Percentiles rank a stretch among this genome's conserved stretches.
Evolutionary conservation across 2,113 vertebrate species (phyloP).

Genomic region (Cyanoliseus patagonus): DNA sequence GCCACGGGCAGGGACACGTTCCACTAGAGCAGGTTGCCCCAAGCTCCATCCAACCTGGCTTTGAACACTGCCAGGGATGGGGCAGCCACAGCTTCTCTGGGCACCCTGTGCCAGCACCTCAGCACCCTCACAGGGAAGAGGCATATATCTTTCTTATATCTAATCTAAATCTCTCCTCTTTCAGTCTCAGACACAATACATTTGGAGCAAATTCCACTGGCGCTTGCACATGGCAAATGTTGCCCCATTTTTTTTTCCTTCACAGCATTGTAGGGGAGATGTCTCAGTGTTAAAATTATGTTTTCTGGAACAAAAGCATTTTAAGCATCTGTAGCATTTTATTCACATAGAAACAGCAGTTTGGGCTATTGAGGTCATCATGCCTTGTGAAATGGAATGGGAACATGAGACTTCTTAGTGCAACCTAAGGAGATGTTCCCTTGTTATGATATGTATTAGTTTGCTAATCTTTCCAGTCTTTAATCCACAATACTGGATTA

Average conservation of each 20-base stretch:
- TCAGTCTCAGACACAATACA: neutral
- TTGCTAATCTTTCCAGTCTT: conserved; percentile 32
- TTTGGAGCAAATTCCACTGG: neutral
- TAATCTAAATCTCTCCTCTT: neutral
- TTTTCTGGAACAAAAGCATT: neutral
- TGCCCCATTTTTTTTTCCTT: neutral
- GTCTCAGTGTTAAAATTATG: neutral
- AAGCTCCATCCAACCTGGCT: neutral
- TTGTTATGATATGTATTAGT: neutral
- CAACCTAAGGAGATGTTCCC: neutral
- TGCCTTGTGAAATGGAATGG: neutral
- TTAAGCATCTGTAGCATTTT: neutral
- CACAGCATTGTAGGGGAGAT: neutral
- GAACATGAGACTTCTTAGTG: neutral
- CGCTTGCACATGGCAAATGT: neutral
- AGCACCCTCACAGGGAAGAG: neutral
- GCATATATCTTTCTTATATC: neutral
- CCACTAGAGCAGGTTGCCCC: neutral
- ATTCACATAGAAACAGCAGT: neutral
- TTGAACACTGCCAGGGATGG: neutral
- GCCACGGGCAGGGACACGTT: neutral
- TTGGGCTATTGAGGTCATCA: neutral
- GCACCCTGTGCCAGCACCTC: neutral
- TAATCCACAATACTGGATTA: neutral
- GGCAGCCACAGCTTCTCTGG: neutral